Base-by-base conservation (phyloP, 2,797 vertebrate genomes). In the Anisognathus igniventris region DNA sequence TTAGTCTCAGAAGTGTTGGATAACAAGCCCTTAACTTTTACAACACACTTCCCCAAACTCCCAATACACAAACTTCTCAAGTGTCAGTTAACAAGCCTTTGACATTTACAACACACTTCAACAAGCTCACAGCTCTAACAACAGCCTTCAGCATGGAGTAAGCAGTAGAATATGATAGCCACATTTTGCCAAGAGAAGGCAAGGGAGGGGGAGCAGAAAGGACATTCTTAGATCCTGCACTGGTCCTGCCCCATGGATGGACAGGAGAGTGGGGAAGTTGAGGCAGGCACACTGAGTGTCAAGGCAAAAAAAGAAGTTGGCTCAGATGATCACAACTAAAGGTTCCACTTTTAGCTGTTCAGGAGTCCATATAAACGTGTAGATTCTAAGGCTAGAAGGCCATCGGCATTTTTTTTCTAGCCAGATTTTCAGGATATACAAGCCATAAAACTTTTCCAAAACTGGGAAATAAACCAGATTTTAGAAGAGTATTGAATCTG, bases 201-300 rank as follows among this genome's bases (percentile, higher is more conserved):
- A 64, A 45, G 30, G 12, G 30, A 51, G 7, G 2, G 9, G 50
- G 7, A 57, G n/a, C 54, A 42, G 62, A n/a, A 42, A 61, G n/a
- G 31, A 27, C 1, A 37, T 11, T 12, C 28, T 51, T 27, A 23
- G 3, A 57, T 39, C 28, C 37, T 0, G 0, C 7, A 2, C 14
- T 47, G 30, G 21, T 54, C 17, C 33, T 54, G 40, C 25, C 56
- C 33, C 30, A 13, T 8, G 8, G 65, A 56, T 40, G 31, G 25
- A 23, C 12, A 14, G 25, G 28, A 30, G 6, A 4, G 10, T 53
- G 48, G 14, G 30, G 20, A n/a, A 62, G 20, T 6, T 62, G 50
- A 64, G 33, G 17, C 14, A 50, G 37, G 23, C 12, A 19, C 24
- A 13, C 28, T 44, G 28, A 33, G 6, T 27, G 30, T 30, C 39